Evolutionary conservation across 1,140 invertebrate genomes (phyloP).

Genomic region (Drosophila equinoxialis): DNA sequence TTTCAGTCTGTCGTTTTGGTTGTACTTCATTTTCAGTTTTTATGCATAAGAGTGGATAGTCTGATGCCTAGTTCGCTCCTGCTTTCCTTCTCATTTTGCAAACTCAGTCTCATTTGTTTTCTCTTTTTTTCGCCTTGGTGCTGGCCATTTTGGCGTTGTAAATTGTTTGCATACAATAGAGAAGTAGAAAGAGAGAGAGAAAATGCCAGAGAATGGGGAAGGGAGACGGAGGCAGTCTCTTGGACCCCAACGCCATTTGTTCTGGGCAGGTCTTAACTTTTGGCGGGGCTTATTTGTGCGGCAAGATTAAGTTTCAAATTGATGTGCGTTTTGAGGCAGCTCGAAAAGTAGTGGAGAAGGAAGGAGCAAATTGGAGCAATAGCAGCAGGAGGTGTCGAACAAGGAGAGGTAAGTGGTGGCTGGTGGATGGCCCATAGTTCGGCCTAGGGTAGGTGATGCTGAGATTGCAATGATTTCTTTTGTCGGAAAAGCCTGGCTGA

Average conservation of each 20-base stretch:
- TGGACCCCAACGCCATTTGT: slow-evolving; percentile 53
- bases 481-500: slow-evolving; percentile 50
- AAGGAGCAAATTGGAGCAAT: slow-evolving; percentile 16
- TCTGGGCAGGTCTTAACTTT: slow-evolving; percentile 70
- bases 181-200: slow-evolving; percentile 21
- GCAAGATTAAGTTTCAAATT: slow-evolving; percentile 80
- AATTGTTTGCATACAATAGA: slow-evolving; percentile 76
- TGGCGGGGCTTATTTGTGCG: slow-evolving; percentile 77
- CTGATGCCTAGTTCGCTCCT: slow-evolving; percentile 66
- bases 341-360: slow-evolving; percentile 11
- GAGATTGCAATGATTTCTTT: slow-evolving; percentile 18
- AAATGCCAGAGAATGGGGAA: slow-evolving; percentile 8
- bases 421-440: background rate
- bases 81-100: slow-evolving; percentile 24
- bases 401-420: background rate
- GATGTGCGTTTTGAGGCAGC: slow-evolving; percentile 67
- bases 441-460: slow-evolving; percentile 24
- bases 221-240: background rate
- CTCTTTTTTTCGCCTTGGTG: slow-evolving; percentile 27
- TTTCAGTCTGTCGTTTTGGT: slow-evolving; percentile 29
- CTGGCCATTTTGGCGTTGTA: slow-evolving; percentile 64
- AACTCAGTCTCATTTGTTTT: slow-evolving; percentile 42
- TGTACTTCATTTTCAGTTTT: slow-evolving; percentile 77
- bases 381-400: slow-evolving; percentile 2
- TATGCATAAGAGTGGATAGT: slow-evolving; percentile 57